Evolutionary conservation across 2,113 vertebrate genomes (phyloP), one percentile per base, ranked within the genome.

Genomic region (Rhizomys pruinosus): DNA sequence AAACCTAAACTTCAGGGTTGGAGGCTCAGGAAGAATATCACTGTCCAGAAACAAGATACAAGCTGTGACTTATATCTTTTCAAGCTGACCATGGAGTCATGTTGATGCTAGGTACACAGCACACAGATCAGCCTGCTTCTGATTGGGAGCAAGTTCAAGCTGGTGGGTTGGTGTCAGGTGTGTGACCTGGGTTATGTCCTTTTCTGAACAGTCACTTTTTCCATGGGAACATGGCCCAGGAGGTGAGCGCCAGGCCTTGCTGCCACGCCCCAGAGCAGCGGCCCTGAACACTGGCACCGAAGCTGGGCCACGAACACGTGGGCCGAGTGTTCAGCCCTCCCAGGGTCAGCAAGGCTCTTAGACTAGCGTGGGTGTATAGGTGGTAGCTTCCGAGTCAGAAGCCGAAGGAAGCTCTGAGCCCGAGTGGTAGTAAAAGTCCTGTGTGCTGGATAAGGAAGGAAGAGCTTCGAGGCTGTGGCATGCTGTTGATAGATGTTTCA

Each of bases 381-480:
- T 88, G 11, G 27, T 37, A 61, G 8, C 32, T 92, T 42, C 69
- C 93, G 6, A 27, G 94, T 84, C 23, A 74, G 89, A 25, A 76
- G 44, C 92, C 20, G 61, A 95, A 84, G 91, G 91, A 85, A 89
- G 85, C 29, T 69, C 47, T 63, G 2, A 81, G 81, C 52, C 71
- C 87, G 84, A 6, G 20, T 23, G 57, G 76, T 52, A 79, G 47
- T 77, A 59, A 85, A 79, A 16, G 32, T 55, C 0, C 1, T 76
- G 44, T 32, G 29, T 22, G 2, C 17, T 93, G 69, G 39, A 9
- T 4, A 25, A 90, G 52, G 42, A 34, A 80, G 39, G n/a, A 59
- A 9, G 61, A 61, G 23, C 73, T 81, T 39, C 0, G 32, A 73
- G 92, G 66, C 29, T 42, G 17, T 0, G 0, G 3, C 12, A 1